phyloP scores from a whole-genome alignment of 2,888 invertebrate genomes.

The Epistrophe eligans region DNA sequence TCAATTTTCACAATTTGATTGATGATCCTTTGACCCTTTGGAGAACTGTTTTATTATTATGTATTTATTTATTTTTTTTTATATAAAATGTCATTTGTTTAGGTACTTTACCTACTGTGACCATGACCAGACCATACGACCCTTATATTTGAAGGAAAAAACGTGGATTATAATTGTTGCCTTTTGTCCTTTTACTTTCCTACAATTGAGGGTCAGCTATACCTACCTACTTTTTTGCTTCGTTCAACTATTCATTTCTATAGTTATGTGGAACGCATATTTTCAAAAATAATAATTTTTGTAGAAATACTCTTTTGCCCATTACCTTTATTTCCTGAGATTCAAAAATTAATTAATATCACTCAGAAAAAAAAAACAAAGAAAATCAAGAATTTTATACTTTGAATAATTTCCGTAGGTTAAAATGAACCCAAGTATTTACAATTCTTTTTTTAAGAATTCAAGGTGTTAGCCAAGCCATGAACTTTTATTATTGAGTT shows the following conservation, averaged over 20 bases:
- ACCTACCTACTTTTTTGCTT: background rate
- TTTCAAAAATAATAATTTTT: too few species aligned
- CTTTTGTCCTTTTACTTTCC: background rate
- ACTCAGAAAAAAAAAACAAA: too few species aligned
- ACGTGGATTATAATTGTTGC: background rate
- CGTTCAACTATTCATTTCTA: background rate
- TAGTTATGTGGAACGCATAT: background rate
- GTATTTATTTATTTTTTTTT: background rate
- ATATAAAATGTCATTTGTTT: background rate
- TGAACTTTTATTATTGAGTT: too few species aligned
- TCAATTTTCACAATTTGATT: slow-evolving; percentile 65
- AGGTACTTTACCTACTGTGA: background rate
- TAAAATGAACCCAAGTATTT: too few species aligned
- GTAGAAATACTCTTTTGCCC: too few species aligned
- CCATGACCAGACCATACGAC: background rate
- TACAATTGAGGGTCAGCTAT: background rate
- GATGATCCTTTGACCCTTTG: slow-evolving; percentile 51
- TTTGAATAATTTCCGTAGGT: too few species aligned
- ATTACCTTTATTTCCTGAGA: too few species aligned
- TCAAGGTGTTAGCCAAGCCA: too few species aligned
- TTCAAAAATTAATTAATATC: too few species aligned
- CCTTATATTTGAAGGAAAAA: background rate
- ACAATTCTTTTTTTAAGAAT: too few species aligned
- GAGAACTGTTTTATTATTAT: slow-evolving; percentile 33
- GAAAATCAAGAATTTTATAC: too few species aligned